A percentile compares a stretch with the other conserved stretches of the same genome.
Evolutionary conservation across 1,140 invertebrate genomes (phyloP).

Genomic region (Formica exsecta): DNA sequence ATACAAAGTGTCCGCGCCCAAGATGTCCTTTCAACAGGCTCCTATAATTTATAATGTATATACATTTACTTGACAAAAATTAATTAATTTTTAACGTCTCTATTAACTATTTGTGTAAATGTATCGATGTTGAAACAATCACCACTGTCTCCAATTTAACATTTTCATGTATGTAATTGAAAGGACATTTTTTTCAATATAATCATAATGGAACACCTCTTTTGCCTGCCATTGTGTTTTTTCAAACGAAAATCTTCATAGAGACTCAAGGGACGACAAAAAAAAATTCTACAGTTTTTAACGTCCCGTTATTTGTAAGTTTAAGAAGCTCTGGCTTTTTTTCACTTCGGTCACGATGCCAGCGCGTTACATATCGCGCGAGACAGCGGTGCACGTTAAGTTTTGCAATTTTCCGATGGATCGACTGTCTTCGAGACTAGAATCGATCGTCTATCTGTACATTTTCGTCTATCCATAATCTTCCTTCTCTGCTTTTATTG

Average conservation of each 20-base stretch:
- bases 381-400: conserved; percentile 46
- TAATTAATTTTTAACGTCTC: conserved; percentile 44
- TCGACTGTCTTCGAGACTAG: conserved; percentile 72
- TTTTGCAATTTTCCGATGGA: conserved; percentile 57
- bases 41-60: conserved; percentile 20
- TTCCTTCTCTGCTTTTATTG: conserved; percentile 21
- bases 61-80: conserved; percentile 18
- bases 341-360: conserved; percentile 39
- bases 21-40: not conserved
- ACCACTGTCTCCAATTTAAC: not conserved
- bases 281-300: conserved; percentile 37
- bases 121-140: not conserved
- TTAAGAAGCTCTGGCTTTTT: conserved; percentile 58
- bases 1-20: conserved; percentile 13
- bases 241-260: conserved; percentile 14
- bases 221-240: not conserved
- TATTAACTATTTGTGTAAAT: conserved; percentile 11
- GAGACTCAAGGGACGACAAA: conserved; percentile 27
- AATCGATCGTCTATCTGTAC: conserved; percentile 66
- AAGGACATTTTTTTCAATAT: conserved; percentile 23
- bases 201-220: not conserved
- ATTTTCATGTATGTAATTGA: conserved; percentile 6
- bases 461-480: conserved; percentile 13
- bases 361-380: conserved; percentile 21
- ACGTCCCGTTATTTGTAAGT: conserved; percentile 43